These are phyloP conservation scores for Euwallacea similis DNA, from an alignment of 1,140 invertebrate species.

Conservation along the genomic window DNA sequence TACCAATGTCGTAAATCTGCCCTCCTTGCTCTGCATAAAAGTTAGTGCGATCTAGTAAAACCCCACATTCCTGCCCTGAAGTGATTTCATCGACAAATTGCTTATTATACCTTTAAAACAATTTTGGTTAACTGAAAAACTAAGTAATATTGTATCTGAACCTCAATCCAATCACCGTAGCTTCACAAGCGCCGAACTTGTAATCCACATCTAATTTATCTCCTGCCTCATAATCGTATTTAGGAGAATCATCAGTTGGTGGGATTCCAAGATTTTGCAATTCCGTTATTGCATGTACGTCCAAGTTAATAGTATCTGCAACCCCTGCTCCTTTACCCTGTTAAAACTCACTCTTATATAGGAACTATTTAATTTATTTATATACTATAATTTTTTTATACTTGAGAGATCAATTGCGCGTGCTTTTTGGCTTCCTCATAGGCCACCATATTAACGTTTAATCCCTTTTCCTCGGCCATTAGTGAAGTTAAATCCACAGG, in stretches of 20 bases:
- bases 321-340: slow-evolving; percentile 71
- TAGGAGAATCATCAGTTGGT: slow-evolving; percentile 86
- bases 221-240: slow-evolving; percentile 86
- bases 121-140: neutral
- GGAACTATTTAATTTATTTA: no score
- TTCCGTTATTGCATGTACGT: slow-evolving; percentile 94
- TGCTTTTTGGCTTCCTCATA: slow-evolving; percentile 93
- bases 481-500: slow-evolving; percentile 96
- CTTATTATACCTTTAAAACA: slow-evolving; percentile 61
- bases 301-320: slow-evolving; percentile 83
- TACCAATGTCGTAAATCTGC: slow-evolving; percentile 93
- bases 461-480: slow-evolving; percentile 95
- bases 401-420: slow-evolving; percentile 86
- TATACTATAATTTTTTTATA: slow-evolving; percentile 26
- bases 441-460: slow-evolving; percentile 81
- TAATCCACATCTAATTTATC: slow-evolving; percentile 70
- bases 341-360: slow-evolving; percentile 10
- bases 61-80: slow-evolving; percentile 86
- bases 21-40: slow-evolving; percentile 99
- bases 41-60: slow-evolving; percentile 90
- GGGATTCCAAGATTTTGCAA: slow-evolving; percentile 78
- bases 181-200: slow-evolving; percentile 66
- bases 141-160: neutral
- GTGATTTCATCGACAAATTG: slow-evolving; percentile 84
- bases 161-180: slow-evolving; percentile 71